phyloP scores from a whole-genome alignment of 2,113 vertebrate species.

The Prolemur simus region DNA sequence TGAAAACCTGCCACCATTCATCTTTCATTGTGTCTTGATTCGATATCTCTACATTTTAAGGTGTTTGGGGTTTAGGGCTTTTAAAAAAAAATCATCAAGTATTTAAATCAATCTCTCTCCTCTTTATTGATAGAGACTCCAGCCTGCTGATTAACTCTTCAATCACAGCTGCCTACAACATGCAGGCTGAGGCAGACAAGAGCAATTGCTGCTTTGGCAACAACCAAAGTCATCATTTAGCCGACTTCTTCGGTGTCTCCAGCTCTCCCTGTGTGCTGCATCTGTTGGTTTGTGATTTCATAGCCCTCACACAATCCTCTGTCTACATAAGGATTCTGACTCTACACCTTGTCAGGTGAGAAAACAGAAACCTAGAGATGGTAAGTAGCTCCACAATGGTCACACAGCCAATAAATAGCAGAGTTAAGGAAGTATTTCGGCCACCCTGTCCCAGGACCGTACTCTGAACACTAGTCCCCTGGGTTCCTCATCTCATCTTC shows the following conservation, averaged over 20 bases:
- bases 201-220: background rate
- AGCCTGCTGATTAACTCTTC: slow-evolving; percentile 75
- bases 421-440: background rate
- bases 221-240: background rate
- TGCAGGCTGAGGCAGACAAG: background rate
- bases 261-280: background rate
- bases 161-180: slow-evolving; percentile 67
- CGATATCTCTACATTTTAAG: background rate
- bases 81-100: slow-evolving; percentile 46
- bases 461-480: background rate
- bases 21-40: slow-evolving; percentile 49
- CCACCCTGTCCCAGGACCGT: background rate
- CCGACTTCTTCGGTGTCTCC: background rate
- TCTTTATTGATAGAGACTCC: slow-evolving; percentile 70
- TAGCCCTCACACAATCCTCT: background rate
- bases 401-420: background rate
- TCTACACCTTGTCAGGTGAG: background rate
- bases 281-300: background rate
- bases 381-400: background rate
- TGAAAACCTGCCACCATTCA: slow-evolving; percentile 26
- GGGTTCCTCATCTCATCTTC: background rate
- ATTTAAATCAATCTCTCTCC: slow-evolving; percentile 73
- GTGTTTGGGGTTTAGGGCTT: slow-evolving; percentile 45
- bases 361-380: background rate
- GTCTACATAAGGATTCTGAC: background rate